Base-by-base conservation (phyloP, 2,797 vertebrate species). In the Argya squamiceps region DNA sequence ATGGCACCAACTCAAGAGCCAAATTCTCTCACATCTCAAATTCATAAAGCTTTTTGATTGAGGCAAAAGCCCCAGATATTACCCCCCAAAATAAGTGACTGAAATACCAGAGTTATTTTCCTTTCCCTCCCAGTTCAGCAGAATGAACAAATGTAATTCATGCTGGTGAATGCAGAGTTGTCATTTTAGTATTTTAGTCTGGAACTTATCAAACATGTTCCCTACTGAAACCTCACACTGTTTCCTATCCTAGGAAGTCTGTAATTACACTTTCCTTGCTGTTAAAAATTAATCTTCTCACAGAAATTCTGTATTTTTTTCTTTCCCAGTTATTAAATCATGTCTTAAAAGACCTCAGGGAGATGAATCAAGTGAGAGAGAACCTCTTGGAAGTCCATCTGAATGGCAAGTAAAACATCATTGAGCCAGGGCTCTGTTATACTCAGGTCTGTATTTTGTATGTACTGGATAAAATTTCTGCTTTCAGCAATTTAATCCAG, bases 321-420 rank as follows among this genome's bases (percentile, higher is more conserved):
- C 75, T 58, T 65, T 73, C 84, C 71, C 96, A 99, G 99, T 97
- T 99, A 96, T 87, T 99, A 89, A 98, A 98, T 78, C 98, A 97
- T 47, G 98, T 98, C 82, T 96, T 99, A 78, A 98, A 98, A 90
- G 99, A 99, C 52, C 97, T 99, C 68, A 97, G 97, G 78, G 96
- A 98, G 95, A 95, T 98, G 59, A 97, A 98, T 49, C 98, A 99
- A 49, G 97, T 98, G 19, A 97, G 97, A 94, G 99, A 98, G 69
- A 99, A 98, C 94, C 96, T 99, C 55, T 95, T 99, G 64, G 98
- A 98, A 96, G 99, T 99, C 96, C 98, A 98, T 21, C 98, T 99
- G 91, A 99, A 98, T 69, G 99, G 99, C 98, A 97, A 97, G 97
- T 96, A 58, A 47, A 67, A 1, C 39, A 58, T 6, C 18, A 8